Conservation (phyloP, 1,140 invertebrate genomes). For the Gryon sp. region DNA sequence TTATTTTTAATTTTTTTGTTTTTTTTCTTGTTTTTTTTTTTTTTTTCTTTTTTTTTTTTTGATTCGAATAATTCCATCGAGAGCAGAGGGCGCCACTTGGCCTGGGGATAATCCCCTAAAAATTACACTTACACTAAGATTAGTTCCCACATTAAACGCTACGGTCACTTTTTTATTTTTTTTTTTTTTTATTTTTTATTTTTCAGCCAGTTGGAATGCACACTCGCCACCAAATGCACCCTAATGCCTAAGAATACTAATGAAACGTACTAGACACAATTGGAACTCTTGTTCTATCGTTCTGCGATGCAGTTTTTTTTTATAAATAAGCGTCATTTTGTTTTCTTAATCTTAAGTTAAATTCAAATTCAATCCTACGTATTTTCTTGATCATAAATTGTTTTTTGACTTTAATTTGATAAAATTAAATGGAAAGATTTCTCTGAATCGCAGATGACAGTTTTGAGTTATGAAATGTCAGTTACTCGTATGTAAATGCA, state of each 20-base stretch:
- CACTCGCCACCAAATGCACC: slow-evolving; percentile 69
- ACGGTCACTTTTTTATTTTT: slow-evolving; percentile 12
- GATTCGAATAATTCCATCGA: slow-evolving; percentile 55
- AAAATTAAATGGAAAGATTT: too few species aligned
- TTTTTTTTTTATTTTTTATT: slow-evolving; percentile 25
- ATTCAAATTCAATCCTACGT: too few species aligned
- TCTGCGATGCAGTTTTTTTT: slow-evolving; percentile 9
- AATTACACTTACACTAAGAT: too few species aligned
- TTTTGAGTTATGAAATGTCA: slow-evolving; percentile 21
- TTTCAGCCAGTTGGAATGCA: slow-evolving; percentile 68
- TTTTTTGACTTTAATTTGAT: too few species aligned
- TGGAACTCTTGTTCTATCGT: slow-evolving; percentile 9
- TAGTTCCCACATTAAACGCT: too few species aligned
- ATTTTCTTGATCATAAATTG: too few species aligned
- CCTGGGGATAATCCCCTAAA: slow-evolving; percentile 38
- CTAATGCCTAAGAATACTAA: slow-evolving; percentile 67
- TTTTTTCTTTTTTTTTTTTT: slow-evolving; percentile 22
- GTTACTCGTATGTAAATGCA: slow-evolving; percentile 59
- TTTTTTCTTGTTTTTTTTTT: slow-evolving; percentile 3
- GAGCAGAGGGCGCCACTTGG: slow-evolving; percentile 53
- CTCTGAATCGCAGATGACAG: slow-evolving; percentile 8
- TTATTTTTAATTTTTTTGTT: too few species aligned
- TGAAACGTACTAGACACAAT: slow-evolving; percentile 55
- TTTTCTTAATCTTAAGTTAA: too few species aligned
- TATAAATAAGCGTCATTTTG: too few species aligned